Conservation (phyloP, 2,888 invertebrate genomes). For the Plebejus argus region DNA sequence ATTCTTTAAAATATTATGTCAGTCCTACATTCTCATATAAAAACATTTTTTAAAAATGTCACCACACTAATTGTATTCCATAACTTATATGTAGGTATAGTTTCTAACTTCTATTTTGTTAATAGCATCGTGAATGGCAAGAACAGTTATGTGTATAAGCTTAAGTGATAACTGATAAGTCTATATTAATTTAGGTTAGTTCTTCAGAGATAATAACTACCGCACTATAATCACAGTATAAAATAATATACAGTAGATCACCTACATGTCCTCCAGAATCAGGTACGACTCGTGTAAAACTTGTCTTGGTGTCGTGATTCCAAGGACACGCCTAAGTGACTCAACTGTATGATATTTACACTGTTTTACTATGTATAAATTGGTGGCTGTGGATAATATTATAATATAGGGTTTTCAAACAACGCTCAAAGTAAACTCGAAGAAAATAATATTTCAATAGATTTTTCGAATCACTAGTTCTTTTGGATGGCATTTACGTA, state of each 20-base stretch:
- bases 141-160: not conserved
- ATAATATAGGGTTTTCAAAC: constrained; percentile 36
- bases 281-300: not conserved
- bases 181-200: constrained; percentile 27
- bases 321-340: not conserved
- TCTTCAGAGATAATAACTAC: constrained; percentile 36
- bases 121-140: constrained; percentile 11
- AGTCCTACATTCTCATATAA: not conserved
- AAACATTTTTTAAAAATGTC: not conserved
- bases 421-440: constrained; percentile 31
- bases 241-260: not conserved
- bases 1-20: not conserved
- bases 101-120: not conserved
- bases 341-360: not conserved
- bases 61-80: no score
- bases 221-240: constrained; percentile 28
- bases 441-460: constrained; percentile 23
- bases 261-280: not conserved
- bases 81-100: not conserved
- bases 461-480: constrained; percentile 27
- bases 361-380: constrained; percentile 37
- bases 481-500: constrained; percentile 44
- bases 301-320: not conserved
- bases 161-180: not conserved
- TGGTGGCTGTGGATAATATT: constrained; percentile 42